Evolutionary conservation across 2,113 vertebrate genomes (phyloP), one percentile per base, ranked within the genome.

Genomic region (Thinocorus orbignyianus): DNA sequence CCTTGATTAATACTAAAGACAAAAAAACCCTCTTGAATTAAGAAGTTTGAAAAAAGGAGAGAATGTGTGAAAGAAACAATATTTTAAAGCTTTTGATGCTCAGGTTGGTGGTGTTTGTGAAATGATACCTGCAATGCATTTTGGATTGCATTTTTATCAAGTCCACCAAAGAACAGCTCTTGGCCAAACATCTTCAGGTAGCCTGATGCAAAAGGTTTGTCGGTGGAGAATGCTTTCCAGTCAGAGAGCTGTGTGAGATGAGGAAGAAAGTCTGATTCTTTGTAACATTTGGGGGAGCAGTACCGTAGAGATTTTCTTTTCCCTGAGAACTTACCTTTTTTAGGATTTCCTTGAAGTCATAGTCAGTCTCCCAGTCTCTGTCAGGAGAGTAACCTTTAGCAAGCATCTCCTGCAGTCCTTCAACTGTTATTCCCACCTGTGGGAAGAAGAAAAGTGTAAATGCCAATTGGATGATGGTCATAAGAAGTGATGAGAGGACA

Each of bases 141-240:
- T 96, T 96, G 92, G n/a, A 97, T 92, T n/a, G 81, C 7, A 0
- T 95, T 85, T 93, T 95, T 93, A 70, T 94, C 82, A 39, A 97
- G 17, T 70, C 11, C 26, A 44, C 71, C 82, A 69, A 73, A 97
- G 39, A 95, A 70, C 31, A 97, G 0, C 42, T 96, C 97, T 94
- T 98, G 95, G 66, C 51, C 91, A 96, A 97, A 97, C 83, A 97
- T 91, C 81, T 97, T 98, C 81, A 96, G 2, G 69, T 96, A 95
- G 46, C 55, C 65, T 4, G 71, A 91, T 51, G 19, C 95, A 64
- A 96, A 87, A 74, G 93, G 81, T 60, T 97, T 93, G 26, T 95
- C 92, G 61, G 72, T 94, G 44, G 93, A 69, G 78, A 93, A 44
- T 58, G 88, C 79, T 61, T 98, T 98, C 97, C 97, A 97, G 54